Evolutionary conservation across 2,888 invertebrate species (phyloP).

Genomic region (Congeria kusceri): DNA sequence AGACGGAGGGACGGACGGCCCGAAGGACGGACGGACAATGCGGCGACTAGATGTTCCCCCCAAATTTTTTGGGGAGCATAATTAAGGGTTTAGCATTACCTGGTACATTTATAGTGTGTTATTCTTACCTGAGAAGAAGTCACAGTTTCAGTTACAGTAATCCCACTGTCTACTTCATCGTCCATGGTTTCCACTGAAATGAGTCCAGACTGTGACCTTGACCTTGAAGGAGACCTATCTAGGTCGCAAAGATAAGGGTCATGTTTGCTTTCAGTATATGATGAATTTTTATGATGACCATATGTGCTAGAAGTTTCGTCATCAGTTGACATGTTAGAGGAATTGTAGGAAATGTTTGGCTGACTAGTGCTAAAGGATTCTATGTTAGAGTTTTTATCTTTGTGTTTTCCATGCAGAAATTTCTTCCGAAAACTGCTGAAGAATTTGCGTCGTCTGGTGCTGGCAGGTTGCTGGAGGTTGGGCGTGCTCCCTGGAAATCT

Average conservation of each 20-base stretch:
- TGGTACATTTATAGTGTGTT: background rate
- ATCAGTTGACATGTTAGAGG: constrained; percentile 38
- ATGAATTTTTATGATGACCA: background rate
- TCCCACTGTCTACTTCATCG: constrained; percentile 52
- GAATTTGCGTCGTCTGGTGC: constrained; percentile 29
- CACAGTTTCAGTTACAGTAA: constrained; percentile 48
- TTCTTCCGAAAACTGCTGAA: constrained; percentile 56
- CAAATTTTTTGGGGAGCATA: too few species aligned
- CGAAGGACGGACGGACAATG: too few species aligned
- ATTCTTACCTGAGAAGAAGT: constrained; percentile 29
- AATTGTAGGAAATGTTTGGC: constrained; percentile 49
- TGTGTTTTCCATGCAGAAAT: constrained; percentile 42
- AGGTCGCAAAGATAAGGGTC: constrained; percentile 50
- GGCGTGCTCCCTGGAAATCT: background rate
- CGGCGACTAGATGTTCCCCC: too few species aligned
- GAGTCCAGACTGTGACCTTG: constrained; percentile 24
- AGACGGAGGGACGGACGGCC: too few species aligned
- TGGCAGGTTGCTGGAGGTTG: background rate
- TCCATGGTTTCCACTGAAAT: background rate
- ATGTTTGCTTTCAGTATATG: background rate
- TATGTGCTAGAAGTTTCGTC: constrained; percentile 18
- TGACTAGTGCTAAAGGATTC: constrained; percentile 48
- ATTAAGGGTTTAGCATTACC: too few species aligned
- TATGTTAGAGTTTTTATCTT: constrained; percentile 55
- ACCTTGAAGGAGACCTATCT: constrained; percentile 40